Evolutionary conservation across 64 coral and sea anemone genomes (phyloP), one percentile per base, ranked within the genome.

Genomic region (Montipora cactus): DNA sequence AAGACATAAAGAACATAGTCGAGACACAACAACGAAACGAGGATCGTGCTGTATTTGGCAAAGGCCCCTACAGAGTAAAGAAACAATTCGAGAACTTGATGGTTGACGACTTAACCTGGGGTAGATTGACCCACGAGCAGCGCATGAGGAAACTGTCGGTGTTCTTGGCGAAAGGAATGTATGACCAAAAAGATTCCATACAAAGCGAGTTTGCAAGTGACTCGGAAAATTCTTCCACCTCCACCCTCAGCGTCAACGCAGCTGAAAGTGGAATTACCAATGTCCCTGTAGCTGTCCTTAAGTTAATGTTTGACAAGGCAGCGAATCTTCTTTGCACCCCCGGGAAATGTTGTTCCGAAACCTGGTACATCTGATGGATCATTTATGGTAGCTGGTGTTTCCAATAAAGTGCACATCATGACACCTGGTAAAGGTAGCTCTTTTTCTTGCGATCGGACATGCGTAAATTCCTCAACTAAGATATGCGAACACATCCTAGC

Each of bases 401-500:
- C 14, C 46, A 90, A 94, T 55, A 89, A 76, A 73, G 71, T 94
- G 12, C 87, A 94, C 77, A 89, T 12, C 66, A 85, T 94, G 16
- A 81, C 18, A 21, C 79, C 87, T 45, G 87, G 86, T 15, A 89
- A 75, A 76, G 93, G 88, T 67, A 59, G 80, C 25, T 90, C 71
- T 25, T 74, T 74, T 25, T 10, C 20, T 37, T 37, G 37, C 37
- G 37, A 37, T 37, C 67, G 13, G 3, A 25, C 87, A 13, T 79
- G 93, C 52, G 71, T 90, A 12, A 95, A 90, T 52, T 46, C 16
- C 44, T 84, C 70, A 8, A 69, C 49, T 22, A 84, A 75, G 49
- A 46, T 90, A 28, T 71, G 93, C 37, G 93, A 95, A 84, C 87
- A 95, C 73, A 67, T 89, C 47, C 69, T 90, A 18, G 80, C 87